phyloP scores from a whole-genome alignment of 2,113 vertebrate genomes.

The Symphodus melops region DNA sequence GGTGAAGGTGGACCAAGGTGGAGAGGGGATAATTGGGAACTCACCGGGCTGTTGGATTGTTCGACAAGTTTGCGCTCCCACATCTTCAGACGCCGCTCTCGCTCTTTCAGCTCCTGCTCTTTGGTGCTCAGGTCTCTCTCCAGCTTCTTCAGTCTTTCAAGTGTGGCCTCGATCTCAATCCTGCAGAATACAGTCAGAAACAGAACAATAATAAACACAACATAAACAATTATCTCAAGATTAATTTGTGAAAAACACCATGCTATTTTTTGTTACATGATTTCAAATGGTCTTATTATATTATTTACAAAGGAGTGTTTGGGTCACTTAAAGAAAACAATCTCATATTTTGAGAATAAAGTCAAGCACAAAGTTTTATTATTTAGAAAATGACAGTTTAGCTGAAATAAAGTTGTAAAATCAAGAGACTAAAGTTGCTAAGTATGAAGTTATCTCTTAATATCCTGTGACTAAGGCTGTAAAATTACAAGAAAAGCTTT shows the following conservation, averaged over 20 bases:
- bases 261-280: no score
- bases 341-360: no score
- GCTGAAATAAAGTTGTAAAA: no score
- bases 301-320: no score
- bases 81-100: slow-evolving; percentile 93
- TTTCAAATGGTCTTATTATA: no score
- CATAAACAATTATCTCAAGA: background rate
- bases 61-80: slow-evolving; percentile 98
- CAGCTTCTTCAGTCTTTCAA: slow-evolving; percentile 96
- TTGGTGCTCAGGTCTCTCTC: slow-evolving; percentile 98
- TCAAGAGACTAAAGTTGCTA: no score
- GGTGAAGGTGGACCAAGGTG: slow-evolving; percentile 39
- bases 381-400: no score
- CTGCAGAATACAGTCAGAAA: slow-evolving; percentile 76
- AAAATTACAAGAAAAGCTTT: no score
- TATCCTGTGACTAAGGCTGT: no score
- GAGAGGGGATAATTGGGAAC: slow-evolving; percentile 67
- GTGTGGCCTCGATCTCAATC: slow-evolving; percentile 97
- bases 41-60: slow-evolving; percentile 96
- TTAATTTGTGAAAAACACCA: background rate
- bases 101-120: slow-evolving; percentile 96
- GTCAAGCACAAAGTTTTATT: no score
- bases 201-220: background rate
- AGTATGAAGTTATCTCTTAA: no score
- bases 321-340: no score